These are phyloP conservation scores for Cryptophagus acutangulus DNA, from an alignment of 2,888 invertebrate species.

Conservation along the genomic window DNA sequence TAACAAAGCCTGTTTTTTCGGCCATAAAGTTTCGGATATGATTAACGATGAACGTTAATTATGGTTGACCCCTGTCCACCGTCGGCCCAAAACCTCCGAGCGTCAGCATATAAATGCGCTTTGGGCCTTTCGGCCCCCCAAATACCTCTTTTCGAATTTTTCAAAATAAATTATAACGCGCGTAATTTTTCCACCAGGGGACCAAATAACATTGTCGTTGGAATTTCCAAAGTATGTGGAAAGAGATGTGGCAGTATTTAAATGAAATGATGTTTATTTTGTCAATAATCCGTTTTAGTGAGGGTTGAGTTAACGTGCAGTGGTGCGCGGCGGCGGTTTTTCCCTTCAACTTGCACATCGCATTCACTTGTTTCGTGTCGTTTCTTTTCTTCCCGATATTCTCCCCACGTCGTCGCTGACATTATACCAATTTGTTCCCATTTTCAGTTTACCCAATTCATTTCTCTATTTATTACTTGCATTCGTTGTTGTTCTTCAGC, in stretches of 20 bases:
- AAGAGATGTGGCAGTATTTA: too few species aligned
- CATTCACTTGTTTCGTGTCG: constrained; percentile 17
- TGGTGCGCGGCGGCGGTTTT: constrained; percentile 27
- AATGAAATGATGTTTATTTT: constrained; percentile 37
- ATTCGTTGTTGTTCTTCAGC: constrained; percentile 17
- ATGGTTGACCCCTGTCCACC: constrained; percentile 37
- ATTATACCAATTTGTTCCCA: constrained; percentile 37
- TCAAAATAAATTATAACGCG: too few species aligned
- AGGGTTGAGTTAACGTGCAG: neutral
- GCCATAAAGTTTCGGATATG: constrained; percentile 31
- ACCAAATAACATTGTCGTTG: too few species aligned
- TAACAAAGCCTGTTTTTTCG: constrained; percentile 33
- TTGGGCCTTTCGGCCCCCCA: too few species aligned
- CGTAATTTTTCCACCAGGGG: too few species aligned
- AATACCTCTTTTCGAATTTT: too few species aligned
- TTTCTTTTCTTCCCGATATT: constrained; percentile 25
- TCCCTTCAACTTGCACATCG: constrained; percentile 23
- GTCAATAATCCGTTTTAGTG: constrained; percentile 25
- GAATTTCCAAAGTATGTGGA: too few species aligned
- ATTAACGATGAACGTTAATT: constrained; percentile 41
- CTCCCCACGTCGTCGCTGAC: constrained; percentile 32
- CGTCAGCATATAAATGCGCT: too few species aligned
- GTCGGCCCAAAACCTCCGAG: too few species aligned
- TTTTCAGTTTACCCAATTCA: constrained; percentile 36
- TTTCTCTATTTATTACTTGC: constrained; percentile 34